These are phyloP conservation scores for Mesoligia furuncula DNA, from an alignment of 2,888 invertebrate species.

Conservation along the genomic window DNA sequence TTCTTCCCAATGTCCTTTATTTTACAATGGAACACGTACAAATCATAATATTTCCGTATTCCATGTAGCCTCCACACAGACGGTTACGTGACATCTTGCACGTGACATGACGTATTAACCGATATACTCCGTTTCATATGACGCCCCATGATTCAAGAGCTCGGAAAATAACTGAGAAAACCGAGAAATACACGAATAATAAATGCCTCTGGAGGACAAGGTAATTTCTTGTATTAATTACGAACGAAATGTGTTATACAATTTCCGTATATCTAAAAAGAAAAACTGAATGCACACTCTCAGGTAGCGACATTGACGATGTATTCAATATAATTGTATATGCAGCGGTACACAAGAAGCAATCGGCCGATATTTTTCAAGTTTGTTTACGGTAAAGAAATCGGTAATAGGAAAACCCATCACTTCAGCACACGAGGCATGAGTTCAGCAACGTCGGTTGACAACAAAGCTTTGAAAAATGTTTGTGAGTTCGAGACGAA, in stretches of 20 bases:
- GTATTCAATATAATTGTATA: neutral
- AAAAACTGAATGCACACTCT: neutral
- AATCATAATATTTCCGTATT: conserved; percentile 17
- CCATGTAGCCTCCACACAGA: conserved; percentile 6
- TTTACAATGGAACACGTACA: neutral
- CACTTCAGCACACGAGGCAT: neutral
- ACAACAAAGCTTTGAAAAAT: neutral
- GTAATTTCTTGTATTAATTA: conserved; percentile 19
- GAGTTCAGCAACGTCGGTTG: neutral
- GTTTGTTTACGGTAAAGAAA: neutral
- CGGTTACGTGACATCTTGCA: conserved; percentile 24
- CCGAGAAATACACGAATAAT: conserved; percentile 10
- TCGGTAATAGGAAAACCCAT: neutral
- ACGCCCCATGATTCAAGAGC: conserved; percentile 21
- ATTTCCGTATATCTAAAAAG: neutral
- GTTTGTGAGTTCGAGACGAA: neutral
- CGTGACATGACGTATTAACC: conserved; percentile 35
- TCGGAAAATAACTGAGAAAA: conserved; percentile 20
- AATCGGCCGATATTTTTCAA: neutral
- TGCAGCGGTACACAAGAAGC: neutral
- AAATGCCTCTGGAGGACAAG: neutral
- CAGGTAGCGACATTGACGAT: neutral
- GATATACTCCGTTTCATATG: conserved; percentile 8
- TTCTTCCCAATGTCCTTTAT: no score
- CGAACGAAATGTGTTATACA: neutral